These are phyloP conservation scores for Limnephilus marmoratus DNA, from an alignment of 2,888 invertebrate species.

Conservation along the genomic window DNA sequence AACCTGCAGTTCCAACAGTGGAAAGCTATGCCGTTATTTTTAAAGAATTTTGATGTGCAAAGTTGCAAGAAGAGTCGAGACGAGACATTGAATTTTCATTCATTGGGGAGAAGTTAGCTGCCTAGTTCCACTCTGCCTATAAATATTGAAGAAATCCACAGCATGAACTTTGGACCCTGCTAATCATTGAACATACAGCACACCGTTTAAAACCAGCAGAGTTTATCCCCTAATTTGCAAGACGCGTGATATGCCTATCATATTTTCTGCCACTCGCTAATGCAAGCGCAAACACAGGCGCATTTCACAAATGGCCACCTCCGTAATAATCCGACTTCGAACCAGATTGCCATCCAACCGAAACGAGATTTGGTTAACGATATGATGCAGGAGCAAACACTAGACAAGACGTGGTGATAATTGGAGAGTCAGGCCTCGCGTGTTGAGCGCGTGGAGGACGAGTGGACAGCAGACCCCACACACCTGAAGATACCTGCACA, in stretches of 20 bases:
- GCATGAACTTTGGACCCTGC: neutral
- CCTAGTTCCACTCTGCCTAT: neutral
- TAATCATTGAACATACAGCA: neutral
- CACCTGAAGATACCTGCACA: neutral
- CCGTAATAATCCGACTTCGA: neutral
- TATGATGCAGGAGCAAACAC: neutral
- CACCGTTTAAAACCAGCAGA: neutral
- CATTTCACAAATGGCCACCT: neutral
- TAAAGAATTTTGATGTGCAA: too few species aligned
- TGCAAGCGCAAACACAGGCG: neutral
- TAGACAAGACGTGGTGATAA: conserved; percentile 13
- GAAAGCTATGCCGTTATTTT: neutral
- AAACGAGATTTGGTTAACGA: conserved; percentile 32
- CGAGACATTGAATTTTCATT: neutral
- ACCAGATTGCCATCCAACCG: conserved; percentile 2
- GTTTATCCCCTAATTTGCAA: neutral
- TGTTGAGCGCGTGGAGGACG: conserved; percentile 15
- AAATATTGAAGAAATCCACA: neutral
- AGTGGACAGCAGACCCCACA: conserved; percentile 13
- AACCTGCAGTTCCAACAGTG: too few species aligned
- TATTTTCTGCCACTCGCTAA: conserved; percentile 4
- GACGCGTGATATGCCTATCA: neutral
- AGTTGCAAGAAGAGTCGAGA: neutral
- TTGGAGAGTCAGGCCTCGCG: conserved; percentile 36
- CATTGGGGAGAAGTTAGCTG: neutral